Conservation (phyloP, 1,140 invertebrate genomes). For the Nixonia krombeini region DNA sequence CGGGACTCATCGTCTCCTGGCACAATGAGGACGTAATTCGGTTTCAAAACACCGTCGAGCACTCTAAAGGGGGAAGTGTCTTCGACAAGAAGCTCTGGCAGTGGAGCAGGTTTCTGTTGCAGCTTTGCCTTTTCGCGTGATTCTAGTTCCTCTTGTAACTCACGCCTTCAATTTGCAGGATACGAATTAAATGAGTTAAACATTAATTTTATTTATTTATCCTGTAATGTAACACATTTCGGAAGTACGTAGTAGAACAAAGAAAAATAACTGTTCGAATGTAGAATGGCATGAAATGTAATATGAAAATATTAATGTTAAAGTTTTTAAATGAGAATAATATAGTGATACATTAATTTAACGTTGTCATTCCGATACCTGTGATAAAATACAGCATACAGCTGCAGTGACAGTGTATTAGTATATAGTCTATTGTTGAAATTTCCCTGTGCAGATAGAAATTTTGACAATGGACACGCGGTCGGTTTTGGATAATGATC, state of each 20-base stretch:
- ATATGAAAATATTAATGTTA: no score
- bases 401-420: background rate
- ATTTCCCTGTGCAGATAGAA: background rate
- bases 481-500: background rate
- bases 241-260: no score
- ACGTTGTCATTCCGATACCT: background rate
- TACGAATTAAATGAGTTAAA: no score
- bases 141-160: no score
- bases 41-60: constrained; percentile 75
- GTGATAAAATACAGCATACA: background rate
- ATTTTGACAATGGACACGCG: background rate
- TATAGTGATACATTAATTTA: background rate
- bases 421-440: background rate
- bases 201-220: no score
- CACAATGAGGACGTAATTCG: constrained; percentile 70
- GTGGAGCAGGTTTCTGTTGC: no score
- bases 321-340: no score
- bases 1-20: constrained; percentile 43
- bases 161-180: no score
- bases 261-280: background rate
- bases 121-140: no score
- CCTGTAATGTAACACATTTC: no score
- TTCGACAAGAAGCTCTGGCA: background rate
- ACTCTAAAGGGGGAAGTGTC: constrained; percentile 71
- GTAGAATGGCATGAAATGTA: background rate